Percentiles rank a stretch among this genome's conserved stretches.
These are phyloP conservation scores for Montipora cactus DNA, from an alignment of 64 coral and sea anemone genomes.

Conservation along the genomic window DNA sequence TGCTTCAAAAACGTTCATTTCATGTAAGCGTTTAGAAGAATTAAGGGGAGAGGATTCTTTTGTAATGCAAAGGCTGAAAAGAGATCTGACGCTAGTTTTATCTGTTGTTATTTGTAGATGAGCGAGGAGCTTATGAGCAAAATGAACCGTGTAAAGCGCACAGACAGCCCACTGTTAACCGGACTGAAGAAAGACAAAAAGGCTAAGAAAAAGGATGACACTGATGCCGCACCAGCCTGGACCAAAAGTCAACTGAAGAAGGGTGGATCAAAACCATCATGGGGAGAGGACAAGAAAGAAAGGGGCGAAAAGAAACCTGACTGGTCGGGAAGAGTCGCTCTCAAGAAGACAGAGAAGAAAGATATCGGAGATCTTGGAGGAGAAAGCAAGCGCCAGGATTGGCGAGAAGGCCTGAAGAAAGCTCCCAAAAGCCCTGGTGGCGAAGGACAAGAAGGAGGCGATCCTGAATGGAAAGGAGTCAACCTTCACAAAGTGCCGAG, in stretches of 20 bases:
- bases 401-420: conserved; percentile 69
- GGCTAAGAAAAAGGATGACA: conserved; percentile 41
- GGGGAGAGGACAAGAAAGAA: neutral
- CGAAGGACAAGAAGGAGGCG: neutral
- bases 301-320: conserved; percentile 49
- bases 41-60: neutral
- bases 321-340: conserved; percentile 64
- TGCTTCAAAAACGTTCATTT: neutral
- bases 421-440: conserved; percentile 47
- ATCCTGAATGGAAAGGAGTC: conserved; percentile 26
- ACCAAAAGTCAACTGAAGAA: conserved; percentile 73
- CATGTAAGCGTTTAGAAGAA: neutral
- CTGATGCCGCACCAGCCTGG: conserved; percentile 53
- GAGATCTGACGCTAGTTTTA: neutral
- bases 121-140: conserved; percentile 69
- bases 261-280: conserved; percentile 11
- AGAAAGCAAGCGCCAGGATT: conserved; percentile 50
- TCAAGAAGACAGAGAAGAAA: conserved; percentile 79
- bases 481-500: neutral
- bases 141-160: conserved; percentile 70
- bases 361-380: conserved; percentile 26
- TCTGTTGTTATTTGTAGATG: conserved; percentile 27
- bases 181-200: conserved; percentile 26
- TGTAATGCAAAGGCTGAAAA: neutral
- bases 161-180: conserved; percentile 64